Evolutionary conservation across 2,797 vertebrate genomes (phyloP).

Genomic region (Malacoctenus gilli): DNA sequence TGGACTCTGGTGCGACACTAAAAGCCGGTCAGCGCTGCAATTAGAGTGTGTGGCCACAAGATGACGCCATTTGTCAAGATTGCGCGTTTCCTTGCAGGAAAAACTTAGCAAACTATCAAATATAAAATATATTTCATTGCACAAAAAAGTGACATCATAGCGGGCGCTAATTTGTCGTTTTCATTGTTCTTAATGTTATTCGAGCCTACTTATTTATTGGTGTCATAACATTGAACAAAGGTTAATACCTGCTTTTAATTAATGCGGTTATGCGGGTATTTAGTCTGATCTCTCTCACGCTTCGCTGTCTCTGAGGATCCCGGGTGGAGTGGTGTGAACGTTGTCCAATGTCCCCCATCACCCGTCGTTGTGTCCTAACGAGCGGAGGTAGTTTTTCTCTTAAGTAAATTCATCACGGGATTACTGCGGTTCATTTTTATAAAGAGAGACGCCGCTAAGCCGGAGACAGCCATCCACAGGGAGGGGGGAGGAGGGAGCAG

Average conservation of each 20-base stretch:
- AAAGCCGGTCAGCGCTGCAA: constrained; percentile 9
- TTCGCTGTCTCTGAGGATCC: too few relatives aligned
- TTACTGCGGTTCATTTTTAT: constrained; percentile 38
- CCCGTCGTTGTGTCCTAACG: not conserved
- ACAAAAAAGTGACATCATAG: too few relatives aligned
- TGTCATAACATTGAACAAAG: not conserved
- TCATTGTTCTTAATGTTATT: too few relatives aligned
- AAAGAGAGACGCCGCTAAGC: constrained; percentile 40
- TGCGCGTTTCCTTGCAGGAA: not conserved
- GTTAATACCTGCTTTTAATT: too few relatives aligned
- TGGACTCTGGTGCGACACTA: too few relatives aligned
- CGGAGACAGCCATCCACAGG: constrained; percentile 35
- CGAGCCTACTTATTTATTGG: not conserved
- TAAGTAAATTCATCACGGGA: constrained; percentile 6
- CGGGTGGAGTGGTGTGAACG: too few relatives aligned
- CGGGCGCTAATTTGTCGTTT: too few relatives aligned
- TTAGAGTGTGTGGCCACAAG: constrained; percentile 13
- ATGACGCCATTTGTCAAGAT: constrained; percentile 14
- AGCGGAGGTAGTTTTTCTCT: not conserved
- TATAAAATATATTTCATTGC: too few relatives aligned
- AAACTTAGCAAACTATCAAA: too few relatives aligned
- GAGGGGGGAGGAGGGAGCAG: constrained; percentile 46
- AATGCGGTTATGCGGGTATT: not conserved
- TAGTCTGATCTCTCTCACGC: not conserved
- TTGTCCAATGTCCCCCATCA: not conserved